phyloP scores from a whole-genome alignment of 2,797 vertebrate species.

The Oreochromis mossambicus region DNA sequence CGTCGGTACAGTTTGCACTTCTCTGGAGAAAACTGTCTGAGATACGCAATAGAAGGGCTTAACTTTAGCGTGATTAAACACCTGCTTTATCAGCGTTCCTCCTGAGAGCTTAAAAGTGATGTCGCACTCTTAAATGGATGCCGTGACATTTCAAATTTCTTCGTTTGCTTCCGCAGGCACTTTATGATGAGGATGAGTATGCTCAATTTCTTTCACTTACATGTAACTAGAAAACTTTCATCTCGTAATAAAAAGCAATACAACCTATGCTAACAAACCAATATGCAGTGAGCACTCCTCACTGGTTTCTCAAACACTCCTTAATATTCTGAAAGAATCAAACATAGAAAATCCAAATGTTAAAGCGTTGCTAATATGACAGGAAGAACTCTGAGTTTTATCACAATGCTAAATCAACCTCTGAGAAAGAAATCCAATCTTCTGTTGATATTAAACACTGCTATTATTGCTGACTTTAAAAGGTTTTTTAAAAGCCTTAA shows the following conservation, averaged over 20 bases:
- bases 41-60: neutral
- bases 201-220: neutral
- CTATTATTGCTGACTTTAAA: neutral
- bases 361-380: neutral
- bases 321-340: neutral
- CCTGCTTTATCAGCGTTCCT: neutral
- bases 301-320: neutral
- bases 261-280: neutral
- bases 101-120: constrained; percentile 2
- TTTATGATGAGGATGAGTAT: constrained; percentile 1
- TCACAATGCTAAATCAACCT: neutral
- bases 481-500: neutral
- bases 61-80: neutral
- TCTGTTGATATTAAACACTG: neutral
- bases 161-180: constrained; percentile 14
- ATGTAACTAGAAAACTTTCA: neutral
- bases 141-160: neutral
- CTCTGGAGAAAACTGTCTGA: neutral
- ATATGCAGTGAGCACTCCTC: neutral
- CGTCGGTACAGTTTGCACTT: neutral
- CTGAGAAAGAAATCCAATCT: neutral
- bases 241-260: neutral
- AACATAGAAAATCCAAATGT: neutral
- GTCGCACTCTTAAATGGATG: neutral
- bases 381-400: neutral